These are phyloP conservation scores for Spinus pinus DNA, from an alignment of 2,797 vertebrate genomes.

Conservation along the genomic window DNA sequence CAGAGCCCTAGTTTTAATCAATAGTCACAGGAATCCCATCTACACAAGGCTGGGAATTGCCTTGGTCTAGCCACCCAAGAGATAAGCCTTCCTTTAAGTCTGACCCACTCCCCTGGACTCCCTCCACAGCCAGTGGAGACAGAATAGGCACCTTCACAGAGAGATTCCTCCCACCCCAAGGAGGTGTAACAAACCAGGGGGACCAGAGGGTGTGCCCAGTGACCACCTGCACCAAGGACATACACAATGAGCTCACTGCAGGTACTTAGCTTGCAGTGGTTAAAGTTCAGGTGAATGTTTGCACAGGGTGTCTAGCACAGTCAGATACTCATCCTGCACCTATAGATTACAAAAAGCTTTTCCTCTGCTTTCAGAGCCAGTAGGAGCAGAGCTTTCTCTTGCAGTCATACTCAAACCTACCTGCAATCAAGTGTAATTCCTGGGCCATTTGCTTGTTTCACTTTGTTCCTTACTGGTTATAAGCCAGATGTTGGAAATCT, in stretches of 20 bases:
- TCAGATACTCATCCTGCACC: not conserved
- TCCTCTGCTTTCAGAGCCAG: not conserved
- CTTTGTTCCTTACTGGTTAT: not conserved
- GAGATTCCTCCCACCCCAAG: not conserved
- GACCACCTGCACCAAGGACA: not conserved
- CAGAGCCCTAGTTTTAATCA: not conserved
- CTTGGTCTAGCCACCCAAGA: not conserved
- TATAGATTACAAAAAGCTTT: not conserved
- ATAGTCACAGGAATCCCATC: not conserved
- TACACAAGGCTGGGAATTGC: not conserved
- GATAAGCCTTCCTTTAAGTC: not conserved
- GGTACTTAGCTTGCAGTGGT: not conserved
- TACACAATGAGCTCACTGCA: not conserved
- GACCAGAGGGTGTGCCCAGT: not conserved
- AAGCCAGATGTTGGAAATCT: not conserved
- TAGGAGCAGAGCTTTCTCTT: not conserved
- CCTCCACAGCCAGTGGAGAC: not conserved
- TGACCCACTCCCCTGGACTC: not conserved
- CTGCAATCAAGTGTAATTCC: not conserved
- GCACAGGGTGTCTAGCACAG: not conserved
- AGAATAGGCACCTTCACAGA: not conserved
- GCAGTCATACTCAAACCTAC: not conserved
- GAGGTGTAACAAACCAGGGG: not conserved
- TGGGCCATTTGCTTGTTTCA: not conserved
- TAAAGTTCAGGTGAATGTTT: not conserved